A percentile compares a stretch with the other conserved stretches of the same genome.
phyloP scores from a whole-genome alignment of 1,140 invertebrate species.

The Saxidomus purpurata region DNA sequence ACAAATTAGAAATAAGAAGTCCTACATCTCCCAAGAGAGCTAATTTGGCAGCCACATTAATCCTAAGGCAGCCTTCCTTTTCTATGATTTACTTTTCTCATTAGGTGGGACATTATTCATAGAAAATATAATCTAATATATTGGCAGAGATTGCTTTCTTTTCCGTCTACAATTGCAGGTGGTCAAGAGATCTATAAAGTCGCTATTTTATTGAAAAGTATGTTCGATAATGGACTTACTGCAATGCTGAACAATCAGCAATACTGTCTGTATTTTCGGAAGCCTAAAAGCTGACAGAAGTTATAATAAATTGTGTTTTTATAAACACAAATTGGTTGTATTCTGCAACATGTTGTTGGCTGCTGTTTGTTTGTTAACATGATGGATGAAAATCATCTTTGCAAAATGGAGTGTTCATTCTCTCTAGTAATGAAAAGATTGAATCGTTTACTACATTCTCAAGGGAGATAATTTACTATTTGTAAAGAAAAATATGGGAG shows the following conservation, averaged over 20 bases:
- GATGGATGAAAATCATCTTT: too few species aligned
- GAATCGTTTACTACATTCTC: too few species aligned
- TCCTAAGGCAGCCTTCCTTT: not conserved
- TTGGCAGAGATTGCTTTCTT: not conserved
- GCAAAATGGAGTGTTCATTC: too few species aligned
- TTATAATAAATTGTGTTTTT: too few species aligned
- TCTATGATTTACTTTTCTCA: conserved; percentile 34
- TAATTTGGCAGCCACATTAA: conserved; percentile 26
- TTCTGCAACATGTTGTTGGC: too few species aligned
- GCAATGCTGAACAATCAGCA: not conserved
- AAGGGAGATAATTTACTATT: too few species aligned
- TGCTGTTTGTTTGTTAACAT: too few species aligned
- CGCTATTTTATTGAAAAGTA: not conserved
- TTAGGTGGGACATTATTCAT: conserved; percentile 41
- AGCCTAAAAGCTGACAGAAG: too few species aligned
- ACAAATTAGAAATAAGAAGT: not conserved
- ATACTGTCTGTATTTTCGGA: not conserved
- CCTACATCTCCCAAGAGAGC: not conserved
- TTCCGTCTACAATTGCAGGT: not conserved
- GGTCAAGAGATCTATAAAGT: not conserved
- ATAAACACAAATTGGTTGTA: too few species aligned
- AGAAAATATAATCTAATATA: conserved; percentile 46
- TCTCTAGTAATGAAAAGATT: too few species aligned
- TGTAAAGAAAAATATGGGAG: too few species aligned
- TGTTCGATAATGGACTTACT: not conserved